Conservation (phyloP, 1,140 invertebrate genomes). For the Drosophila rhopaloa region DNA sequence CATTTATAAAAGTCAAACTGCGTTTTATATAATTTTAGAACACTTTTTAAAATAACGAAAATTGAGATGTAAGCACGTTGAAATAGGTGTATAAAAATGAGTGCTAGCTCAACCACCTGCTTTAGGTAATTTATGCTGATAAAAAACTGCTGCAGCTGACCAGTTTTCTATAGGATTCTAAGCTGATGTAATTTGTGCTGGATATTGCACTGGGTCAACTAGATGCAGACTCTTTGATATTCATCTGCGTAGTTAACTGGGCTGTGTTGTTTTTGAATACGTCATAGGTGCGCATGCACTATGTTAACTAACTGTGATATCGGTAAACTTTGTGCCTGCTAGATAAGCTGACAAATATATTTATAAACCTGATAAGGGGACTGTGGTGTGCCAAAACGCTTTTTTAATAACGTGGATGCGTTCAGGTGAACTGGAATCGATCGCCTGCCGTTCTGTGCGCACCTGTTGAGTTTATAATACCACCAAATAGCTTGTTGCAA, state of each 20-base stretch:
- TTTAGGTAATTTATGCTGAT: conserved; percentile 13
- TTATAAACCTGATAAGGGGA: conserved; percentile 62
- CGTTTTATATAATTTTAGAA: no score
- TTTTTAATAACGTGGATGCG: conserved; percentile 28
- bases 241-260: conserved; percentile 30
- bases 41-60: background rate
- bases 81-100: background rate
- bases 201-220: conserved; percentile 74
- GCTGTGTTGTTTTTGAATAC: conserved; percentile 12
- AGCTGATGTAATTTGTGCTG: conserved; percentile 68
- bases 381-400: conserved; percentile 49
- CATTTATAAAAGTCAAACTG: no score
- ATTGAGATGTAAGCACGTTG: conserved; percentile 15
- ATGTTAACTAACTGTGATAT: conserved; percentile 31
- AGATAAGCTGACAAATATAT: conserved; percentile 68
- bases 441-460: conserved; percentile 42
- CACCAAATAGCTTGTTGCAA: conserved; percentile 65
- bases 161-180: conserved; percentile 43
- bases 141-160: conserved; percentile 50
- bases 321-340: conserved; percentile 41
- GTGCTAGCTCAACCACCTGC: conserved; percentile 27
- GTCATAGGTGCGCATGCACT: conserved; percentile 60
- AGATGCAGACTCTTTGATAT: conserved; percentile 38
- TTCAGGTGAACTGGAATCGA: conserved; percentile 56
- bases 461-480: conserved; percentile 69